These are phyloP conservation scores for Crambe crambe DNA, from an alignment of 37 sponge, comb jelly and placozoan genomes.

Conservation along the genomic window DNA sequence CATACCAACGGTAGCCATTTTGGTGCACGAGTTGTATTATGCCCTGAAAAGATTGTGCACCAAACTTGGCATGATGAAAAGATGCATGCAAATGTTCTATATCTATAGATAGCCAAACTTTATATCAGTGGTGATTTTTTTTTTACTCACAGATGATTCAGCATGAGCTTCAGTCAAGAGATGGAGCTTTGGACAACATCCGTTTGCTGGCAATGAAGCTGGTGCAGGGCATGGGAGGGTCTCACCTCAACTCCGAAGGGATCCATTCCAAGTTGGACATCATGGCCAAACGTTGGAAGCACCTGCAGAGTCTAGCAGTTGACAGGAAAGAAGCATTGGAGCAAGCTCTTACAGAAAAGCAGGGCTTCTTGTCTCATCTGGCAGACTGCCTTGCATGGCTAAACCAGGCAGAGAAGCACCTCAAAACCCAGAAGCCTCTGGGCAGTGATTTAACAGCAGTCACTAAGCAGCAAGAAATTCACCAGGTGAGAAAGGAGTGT, in stretches of 20 bases:
- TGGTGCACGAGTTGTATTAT: no score
- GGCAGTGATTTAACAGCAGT: constrained; percentile 28
- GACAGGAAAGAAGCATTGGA: constrained; percentile 53
- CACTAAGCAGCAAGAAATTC: constrained; percentile 4
- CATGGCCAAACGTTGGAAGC: constrained; percentile 23
- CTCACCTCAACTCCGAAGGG: constrained; percentile 28
- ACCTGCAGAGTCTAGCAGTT: constrained; percentile 18
- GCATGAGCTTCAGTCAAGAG: constrained; percentile 27
- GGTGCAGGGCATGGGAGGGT: constrained; percentile 31
- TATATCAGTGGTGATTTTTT: no score
- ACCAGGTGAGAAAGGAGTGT: constrained; percentile 2
- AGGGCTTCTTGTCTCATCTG: constrained; percentile 43
- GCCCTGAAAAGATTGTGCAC: no score
- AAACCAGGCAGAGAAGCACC: constrained; percentile 45
- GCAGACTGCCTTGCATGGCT: constrained; percentile 56
- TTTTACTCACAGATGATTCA: constrained; percentile 23
- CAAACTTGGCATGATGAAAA: no score
- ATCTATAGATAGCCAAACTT: no score
- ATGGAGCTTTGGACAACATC: constrained; percentile 19
- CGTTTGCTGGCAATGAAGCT: constrained; percentile 3
- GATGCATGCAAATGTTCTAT: no score
- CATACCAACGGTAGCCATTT: no score
- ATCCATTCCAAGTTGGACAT: constrained; percentile 20
- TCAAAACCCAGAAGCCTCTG: constrained; percentile 35
- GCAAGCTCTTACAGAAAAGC: constrained; percentile 53